A percentile compares a stretch with the other conserved stretches of the same genome.
These are phyloP conservation scores for Catostylus mosaicus DNA, from an alignment of 30 jellyfish, hydroid and myxozoan species.

Conservation along the genomic window DNA sequence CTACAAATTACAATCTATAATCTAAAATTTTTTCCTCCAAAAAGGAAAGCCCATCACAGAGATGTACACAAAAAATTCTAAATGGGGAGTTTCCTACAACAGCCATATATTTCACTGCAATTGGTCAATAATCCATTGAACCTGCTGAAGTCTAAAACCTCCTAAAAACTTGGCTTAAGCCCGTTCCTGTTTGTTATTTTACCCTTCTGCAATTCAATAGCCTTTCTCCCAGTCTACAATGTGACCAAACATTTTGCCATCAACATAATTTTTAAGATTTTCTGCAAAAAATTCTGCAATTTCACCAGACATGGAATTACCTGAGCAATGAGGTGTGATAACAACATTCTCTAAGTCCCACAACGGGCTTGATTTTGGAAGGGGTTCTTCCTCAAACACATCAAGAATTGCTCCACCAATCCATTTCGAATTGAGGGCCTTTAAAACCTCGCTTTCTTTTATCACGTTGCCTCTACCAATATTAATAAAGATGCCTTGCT, in stretches of 20 bases:
- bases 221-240: conserved; percentile 68
- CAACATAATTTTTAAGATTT: conserved; percentile 17
- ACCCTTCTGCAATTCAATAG: too few relatives aligned
- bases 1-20: too few relatives aligned
- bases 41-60: too few relatives aligned
- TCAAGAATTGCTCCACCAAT: conserved; percentile 84
- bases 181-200: too few relatives aligned
- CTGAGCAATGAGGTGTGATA: conserved; percentile 89
- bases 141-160: too few relatives aligned
- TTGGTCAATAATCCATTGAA: too few relatives aligned
- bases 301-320: conserved; percentile 43
- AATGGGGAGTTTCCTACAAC: too few relatives aligned
- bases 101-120: too few relatives aligned
- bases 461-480: conserved; percentile 87
- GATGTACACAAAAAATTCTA: too few relatives aligned
- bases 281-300: conserved; percentile 53
- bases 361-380: conserved; percentile 64
- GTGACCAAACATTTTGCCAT: conserved; percentile 25
- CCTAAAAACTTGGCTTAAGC: too few relatives aligned
- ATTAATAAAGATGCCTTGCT: conserved; percentile 76
- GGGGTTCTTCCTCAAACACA: conserved; percentile 88
- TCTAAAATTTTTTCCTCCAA: too few relatives aligned
- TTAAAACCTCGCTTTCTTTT: conserved; percentile 58
- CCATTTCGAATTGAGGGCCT: conserved; percentile 74
- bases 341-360: conserved; percentile 67